Evolutionary conservation across 2,888 invertebrate genomes (phyloP), one percentile per base, ranked within the genome.

Genomic region (Fragum whitleyi): DNA sequence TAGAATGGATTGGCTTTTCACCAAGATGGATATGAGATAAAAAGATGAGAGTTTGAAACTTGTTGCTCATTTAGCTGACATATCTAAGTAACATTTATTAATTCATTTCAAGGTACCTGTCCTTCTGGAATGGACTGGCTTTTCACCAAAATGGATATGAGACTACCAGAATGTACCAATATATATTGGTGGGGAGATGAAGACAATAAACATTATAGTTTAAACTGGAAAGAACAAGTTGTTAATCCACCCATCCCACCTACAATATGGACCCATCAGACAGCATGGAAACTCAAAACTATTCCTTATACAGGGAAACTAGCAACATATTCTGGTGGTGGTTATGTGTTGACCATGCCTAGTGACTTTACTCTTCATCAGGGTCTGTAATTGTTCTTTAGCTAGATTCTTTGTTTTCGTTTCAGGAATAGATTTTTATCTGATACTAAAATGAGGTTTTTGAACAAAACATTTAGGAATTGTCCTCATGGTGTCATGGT

Each of bases 311-410:
- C 74, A 74, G 91, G 89, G 0, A 77, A 74, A 23, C 73, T 79
- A n/a, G 88, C 86, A n/a, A 86, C 88, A n/a, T 91, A 91, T 73
- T 85, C 89, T 23, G 91, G 91, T 9, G 90, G 90, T 6, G 91
- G 91, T 0, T 91, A 88, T 72, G 85, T 85, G 0, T 23, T 85
- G 0, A 86, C 86, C 7, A 73, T 91, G 62, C 80, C 83, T 1
- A 36, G 42, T 29, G 74, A 79, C 55, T 14, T 59, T 0, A 28
- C 55, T 26, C 69, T 70, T 7, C 79, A 83, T 29, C 28, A 70
- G 62, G 83, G 79, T 79, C 42, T 62, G 32, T 36, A 9, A 36
- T n/a, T n/a, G n/a, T n/a, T n/a, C n/a, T n/a, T n/a, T n/a, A n/a
- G n/a, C n/a, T n/a, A n/a, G n/a, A n/a, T n/a, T n/a, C n/a, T n/a